A percentile compares a stretch with the other conserved stretches of the same genome.
Evolutionary conservation across 2,888 invertebrate genomes (phyloP).

Genomic region (Didymodactylos carnosus): DNA sequence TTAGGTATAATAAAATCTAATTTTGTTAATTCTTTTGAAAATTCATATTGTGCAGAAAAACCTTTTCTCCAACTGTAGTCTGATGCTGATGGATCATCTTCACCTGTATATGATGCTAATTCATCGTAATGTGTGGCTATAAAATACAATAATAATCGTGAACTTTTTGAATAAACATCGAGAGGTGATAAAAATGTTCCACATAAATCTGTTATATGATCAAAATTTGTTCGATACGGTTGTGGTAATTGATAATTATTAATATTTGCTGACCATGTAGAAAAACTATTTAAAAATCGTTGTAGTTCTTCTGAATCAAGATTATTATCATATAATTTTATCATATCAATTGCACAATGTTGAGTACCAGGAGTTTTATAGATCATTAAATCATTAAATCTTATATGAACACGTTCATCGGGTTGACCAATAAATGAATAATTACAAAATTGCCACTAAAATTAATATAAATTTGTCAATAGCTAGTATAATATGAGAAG

Average conservation of each 20-base stretch:
- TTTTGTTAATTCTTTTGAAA: not conserved
- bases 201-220: not conserved
- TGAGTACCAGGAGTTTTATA: not conserved
- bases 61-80: not conserved
- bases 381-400: not conserved
- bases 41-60: not conserved
- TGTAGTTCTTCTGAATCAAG: not conserved
- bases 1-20: not conserved
- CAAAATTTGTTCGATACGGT: not conserved
- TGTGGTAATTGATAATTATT: not conserved
- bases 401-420: not conserved
- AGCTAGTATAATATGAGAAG: too few species aligned
- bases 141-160: not conserved
- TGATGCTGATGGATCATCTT: not conserved
- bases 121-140: not conserved
- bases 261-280: too few species aligned
- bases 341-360: not conserved
- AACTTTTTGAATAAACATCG: not conserved
- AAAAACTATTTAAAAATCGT: not conserved
- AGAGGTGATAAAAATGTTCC: not conserved
- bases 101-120: too few species aligned
- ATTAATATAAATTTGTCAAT: not conserved
- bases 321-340: not conserved
- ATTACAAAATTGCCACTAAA: not conserved
- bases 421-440: conserved; percentile 1